These are phyloP conservation scores for Halcyon leucocephala DNA, from an alignment of 2,797 vertebrate species.

Conservation along the genomic window DNA sequence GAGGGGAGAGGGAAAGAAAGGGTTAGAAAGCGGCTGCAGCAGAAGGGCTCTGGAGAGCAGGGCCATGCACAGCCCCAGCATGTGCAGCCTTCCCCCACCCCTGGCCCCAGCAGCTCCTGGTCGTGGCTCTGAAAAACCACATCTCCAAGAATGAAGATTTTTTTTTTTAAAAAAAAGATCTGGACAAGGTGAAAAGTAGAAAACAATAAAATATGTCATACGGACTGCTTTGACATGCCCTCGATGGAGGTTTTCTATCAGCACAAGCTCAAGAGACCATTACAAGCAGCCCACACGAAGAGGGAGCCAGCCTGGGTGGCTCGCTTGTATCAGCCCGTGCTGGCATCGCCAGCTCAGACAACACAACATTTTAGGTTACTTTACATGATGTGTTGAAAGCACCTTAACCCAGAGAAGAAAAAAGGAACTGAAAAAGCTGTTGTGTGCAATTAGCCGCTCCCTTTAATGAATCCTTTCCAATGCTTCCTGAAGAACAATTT, in stretches of 20 bases:
- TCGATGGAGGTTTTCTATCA: not conserved
- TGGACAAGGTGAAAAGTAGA: not conserved
- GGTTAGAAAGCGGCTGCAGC: not conserved
- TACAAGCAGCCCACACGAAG: accelerated
- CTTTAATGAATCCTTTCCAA: slow-evolving; percentile 30
- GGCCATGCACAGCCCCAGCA: not conserved
- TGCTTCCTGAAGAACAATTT: not conserved
- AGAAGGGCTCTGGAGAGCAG: not conserved
- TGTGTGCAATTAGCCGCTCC: slow-evolving; percentile 1
- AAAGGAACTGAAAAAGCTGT: not conserved
- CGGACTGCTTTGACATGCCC: not conserved
- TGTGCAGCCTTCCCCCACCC: not conserved
- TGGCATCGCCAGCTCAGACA: not conserved
- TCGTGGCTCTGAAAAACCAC: not conserved
- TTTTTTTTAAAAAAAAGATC: not conserved
- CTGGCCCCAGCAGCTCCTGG: not conserved
- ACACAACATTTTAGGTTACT: not conserved
- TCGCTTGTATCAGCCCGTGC: not conserved
- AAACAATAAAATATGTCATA: not conserved
- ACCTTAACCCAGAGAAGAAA: not conserved
- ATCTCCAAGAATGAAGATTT: not conserved
- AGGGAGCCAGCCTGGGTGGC: accelerated
- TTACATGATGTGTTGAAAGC: not conserved
- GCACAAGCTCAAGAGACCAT: not conserved
- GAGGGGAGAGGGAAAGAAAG: not conserved